Evolutionary conservation across 2,113 vertebrate species (phyloP), one percentile per base, ranked within the genome.

Genomic region (Clarias magur): DNA sequence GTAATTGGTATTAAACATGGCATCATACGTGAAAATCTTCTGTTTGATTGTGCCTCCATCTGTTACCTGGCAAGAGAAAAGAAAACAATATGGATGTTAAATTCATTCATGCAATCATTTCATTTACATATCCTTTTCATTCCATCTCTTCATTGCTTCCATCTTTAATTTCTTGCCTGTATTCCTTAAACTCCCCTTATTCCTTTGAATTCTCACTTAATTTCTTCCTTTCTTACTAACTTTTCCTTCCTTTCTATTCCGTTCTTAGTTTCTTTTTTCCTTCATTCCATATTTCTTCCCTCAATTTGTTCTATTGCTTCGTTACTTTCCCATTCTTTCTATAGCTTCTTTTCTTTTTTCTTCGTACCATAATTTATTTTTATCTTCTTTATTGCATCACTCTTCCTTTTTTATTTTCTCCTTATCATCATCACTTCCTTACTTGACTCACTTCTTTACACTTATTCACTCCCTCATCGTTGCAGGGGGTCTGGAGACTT

Each of bases 1-100:
- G 92, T 97, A 98, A 90, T 99, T 99, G 93, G 98, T 99, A 91
- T 98, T 99, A 92, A 99, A 99, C 97, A 99, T 99, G 89, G 98
- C 98, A 42, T 99, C 98, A 0, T 99, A 99, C 67, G 98, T 99
- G 92, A 99, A 99, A 89, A 99, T 97, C 94, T 99, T 99, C 96
- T 99, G 98, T 90, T 98, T 99, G 94, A 99, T 98, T 91, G 97
- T 97, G 60, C 98, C 98, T 0, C 98, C 98, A 0, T 99, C 98
- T 0, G 96, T 99, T 89, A 99, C 98, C 98, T 99, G 94, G n/a
- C 57, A 75, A 91, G 88, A 76, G 86, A 82, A 84, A 67, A 4
- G 27, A 17, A 27, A 23, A 12, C 19, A 34, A 34, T 17, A 80
- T 12, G 8, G 10, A 27, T 27, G 15, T 80, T 57, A 57, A 80